These are phyloP conservation scores for Phaethornis superciliosus DNA, from an alignment of 2,113 vertebrate genomes.

Conservation along the genomic window DNA sequence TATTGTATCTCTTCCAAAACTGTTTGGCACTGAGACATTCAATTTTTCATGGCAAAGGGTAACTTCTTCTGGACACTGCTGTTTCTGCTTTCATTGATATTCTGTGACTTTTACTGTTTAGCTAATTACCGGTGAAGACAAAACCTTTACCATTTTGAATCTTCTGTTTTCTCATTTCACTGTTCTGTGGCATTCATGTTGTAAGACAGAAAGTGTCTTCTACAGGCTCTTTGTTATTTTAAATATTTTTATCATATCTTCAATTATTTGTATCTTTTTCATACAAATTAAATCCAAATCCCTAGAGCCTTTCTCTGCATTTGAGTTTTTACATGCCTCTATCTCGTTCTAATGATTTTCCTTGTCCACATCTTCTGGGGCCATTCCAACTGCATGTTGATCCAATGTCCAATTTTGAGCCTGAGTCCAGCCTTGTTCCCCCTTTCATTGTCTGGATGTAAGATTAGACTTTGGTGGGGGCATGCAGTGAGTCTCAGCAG, in stretches of 20 bases:
- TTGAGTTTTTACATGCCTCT: not conserved
- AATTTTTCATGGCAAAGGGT: not conserved
- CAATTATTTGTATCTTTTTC: not conserved
- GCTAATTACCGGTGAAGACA: not conserved
- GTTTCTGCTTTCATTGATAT: not conserved
- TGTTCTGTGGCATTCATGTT: not conserved
- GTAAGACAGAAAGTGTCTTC: not conserved
- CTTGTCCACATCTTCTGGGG: not conserved
- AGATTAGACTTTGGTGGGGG: not conserved
- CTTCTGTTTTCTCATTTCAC: not conserved
- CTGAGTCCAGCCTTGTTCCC: not conserved
- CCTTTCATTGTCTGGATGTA: accelerated
- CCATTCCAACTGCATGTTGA: not conserved
- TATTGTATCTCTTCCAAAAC: not conserved
- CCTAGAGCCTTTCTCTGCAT: not conserved
- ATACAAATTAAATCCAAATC: not conserved
- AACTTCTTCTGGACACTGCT: not conserved
- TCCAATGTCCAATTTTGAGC: not conserved
- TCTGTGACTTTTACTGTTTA: not conserved
- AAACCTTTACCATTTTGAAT: not conserved
- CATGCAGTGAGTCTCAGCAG: not conserved
- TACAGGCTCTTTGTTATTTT: not conserved
- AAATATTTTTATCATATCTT: not conserved
- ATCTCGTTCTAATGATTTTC: not conserved
- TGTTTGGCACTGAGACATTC: not conserved